These are phyloP conservation scores for Amniataba percoides DNA, from an alignment of 2,797 vertebrate genomes.

Conservation along the genomic window DNA sequence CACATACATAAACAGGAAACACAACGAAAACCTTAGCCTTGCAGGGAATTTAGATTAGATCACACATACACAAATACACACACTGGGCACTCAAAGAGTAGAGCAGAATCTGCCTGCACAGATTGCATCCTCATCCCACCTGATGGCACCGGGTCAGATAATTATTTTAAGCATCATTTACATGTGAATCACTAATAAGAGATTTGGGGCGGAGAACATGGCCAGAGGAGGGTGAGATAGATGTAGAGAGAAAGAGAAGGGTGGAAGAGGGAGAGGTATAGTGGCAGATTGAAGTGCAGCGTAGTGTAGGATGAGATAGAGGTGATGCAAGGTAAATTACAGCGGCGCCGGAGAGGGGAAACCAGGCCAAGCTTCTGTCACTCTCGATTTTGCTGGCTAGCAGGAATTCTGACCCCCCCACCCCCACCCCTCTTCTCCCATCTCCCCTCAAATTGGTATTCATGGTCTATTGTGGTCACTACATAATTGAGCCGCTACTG, in stretches of 20 bases:
- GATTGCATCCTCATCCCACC: slow-evolving; percentile 59
- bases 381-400: slow-evolving; percentile 71
- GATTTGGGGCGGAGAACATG: slow-evolving; percentile 14
- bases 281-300: slow-evolving; percentile 68
- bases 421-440: background rate
- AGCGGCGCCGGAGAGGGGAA: slow-evolving; percentile 61
- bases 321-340: slow-evolving; percentile 79
- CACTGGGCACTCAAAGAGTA: slow-evolving; percentile 6
- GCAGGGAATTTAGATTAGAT: slow-evolving; percentile 43
- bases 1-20: slow-evolving; percentile 33
- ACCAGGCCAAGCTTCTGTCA: slow-evolving; percentile 75
- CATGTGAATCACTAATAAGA: slow-evolving; percentile 61
- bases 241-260: slow-evolving; percentile 18
- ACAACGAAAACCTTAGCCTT: slow-evolving; percentile 28
- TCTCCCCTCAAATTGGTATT: slow-evolving; percentile 74
- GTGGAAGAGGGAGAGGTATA: slow-evolving; percentile 36
- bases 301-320: slow-evolving; percentile 71
- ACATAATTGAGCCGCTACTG: slow-evolving; percentile 71
- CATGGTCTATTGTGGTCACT: slow-evolving; percentile 70
- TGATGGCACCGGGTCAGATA: slow-evolving; percentile 53
- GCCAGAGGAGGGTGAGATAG: background rate
- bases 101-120: slow-evolving; percentile 40
- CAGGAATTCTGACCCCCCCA: slow-evolving; percentile 52
- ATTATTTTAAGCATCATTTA: slow-evolving; percentile 70
- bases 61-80: slow-evolving; percentile 17